These are phyloP conservation scores for Anguilla japonica DNA, from an alignment of 2,113 vertebrate species.

Conservation along the genomic window DNA sequence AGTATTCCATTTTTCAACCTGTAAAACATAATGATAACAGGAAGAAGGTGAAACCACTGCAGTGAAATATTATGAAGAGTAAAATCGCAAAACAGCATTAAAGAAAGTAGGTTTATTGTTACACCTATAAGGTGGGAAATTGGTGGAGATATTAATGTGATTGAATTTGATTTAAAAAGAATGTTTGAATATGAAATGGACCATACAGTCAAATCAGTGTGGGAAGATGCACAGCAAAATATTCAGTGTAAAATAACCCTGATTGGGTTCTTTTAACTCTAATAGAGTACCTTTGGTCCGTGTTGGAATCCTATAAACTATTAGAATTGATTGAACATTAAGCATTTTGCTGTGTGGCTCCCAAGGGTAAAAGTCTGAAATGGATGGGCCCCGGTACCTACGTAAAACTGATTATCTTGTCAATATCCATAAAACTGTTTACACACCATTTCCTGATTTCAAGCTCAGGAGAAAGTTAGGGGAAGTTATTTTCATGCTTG, in stretches of 20 bases:
- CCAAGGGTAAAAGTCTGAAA: not conserved
- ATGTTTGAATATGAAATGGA: slow-evolving; percentile 10
- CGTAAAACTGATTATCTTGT: not conserved
- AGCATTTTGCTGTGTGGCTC: not conserved
- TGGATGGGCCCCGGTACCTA: not conserved
- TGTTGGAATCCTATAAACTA: too few species aligned
- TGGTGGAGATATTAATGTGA: not conserved
- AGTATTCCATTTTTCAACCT: slow-evolving; percentile 49
- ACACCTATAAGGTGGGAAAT: slow-evolving; percentile 5
- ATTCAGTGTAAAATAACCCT: too few species aligned
- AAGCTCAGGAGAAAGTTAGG: not conserved
- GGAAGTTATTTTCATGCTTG: not conserved
- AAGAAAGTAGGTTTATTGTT: slow-evolving; percentile 24
- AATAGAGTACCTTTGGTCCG: too few species aligned
- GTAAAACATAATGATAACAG: slow-evolving; percentile 38
- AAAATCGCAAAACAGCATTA: slow-evolving; percentile 23
- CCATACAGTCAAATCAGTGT: not conserved
- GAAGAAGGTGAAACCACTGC: slow-evolving; percentile 37
- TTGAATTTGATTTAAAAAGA: not conserved
- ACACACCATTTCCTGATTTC: not conserved
- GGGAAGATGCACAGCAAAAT: not conserved
- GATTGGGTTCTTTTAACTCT: too few species aligned
- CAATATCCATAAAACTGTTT: not conserved
- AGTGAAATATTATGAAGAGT: slow-evolving; percentile 46
- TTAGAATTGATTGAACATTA: not conserved